Evolutionary conservation across 2,888 invertebrate genomes (phyloP).

Genomic region (Cyrtodaria siliqua): DNA sequence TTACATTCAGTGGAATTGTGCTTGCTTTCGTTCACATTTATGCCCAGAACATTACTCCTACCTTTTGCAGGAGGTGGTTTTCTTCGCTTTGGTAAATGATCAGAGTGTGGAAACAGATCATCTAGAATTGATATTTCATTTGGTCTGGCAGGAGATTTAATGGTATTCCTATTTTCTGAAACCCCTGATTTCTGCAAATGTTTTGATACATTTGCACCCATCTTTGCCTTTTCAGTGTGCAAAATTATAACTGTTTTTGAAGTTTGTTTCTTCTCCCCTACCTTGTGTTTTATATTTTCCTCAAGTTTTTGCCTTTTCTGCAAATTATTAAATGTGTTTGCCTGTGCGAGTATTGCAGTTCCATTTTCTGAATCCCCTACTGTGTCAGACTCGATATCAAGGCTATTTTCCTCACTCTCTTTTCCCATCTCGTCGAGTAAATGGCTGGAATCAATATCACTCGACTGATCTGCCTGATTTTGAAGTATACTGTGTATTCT

Average conservation of each 20-base stretch:
- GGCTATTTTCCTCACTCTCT: constrained; percentile 11
- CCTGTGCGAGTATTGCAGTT: too few species aligned
- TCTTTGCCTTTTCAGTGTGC: too few species aligned
- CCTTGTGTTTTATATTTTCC: too few species aligned
- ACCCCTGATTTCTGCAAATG: too few species aligned
- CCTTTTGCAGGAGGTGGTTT: constrained; percentile 61
- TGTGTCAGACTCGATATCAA: too few species aligned
- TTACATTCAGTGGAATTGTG: constrained; percentile 1
- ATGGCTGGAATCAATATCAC: constrained; percentile 10
- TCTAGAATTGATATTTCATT: constrained; percentile 53
- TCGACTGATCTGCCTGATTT: neutral
- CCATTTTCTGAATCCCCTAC: too few species aligned
- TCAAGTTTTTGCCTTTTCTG: too few species aligned
- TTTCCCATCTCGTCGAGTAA: constrained; percentile 45
- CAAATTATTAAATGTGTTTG: too few species aligned
- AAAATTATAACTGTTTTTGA: too few species aligned
- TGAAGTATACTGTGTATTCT: too few species aligned
- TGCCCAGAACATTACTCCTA: constrained; percentile 15
- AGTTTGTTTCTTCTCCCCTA: too few species aligned
- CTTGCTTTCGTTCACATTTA: neutral
- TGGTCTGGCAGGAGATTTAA: neutral
- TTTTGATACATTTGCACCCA: too few species aligned
- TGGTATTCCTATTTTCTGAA: neutral
- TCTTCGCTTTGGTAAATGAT: constrained; percentile 22
- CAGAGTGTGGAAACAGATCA: constrained; percentile 56